These are phyloP conservation scores for Loripinus fragilis DNA, from an alignment of 2,888 invertebrate species.

Conservation along the genomic window DNA sequence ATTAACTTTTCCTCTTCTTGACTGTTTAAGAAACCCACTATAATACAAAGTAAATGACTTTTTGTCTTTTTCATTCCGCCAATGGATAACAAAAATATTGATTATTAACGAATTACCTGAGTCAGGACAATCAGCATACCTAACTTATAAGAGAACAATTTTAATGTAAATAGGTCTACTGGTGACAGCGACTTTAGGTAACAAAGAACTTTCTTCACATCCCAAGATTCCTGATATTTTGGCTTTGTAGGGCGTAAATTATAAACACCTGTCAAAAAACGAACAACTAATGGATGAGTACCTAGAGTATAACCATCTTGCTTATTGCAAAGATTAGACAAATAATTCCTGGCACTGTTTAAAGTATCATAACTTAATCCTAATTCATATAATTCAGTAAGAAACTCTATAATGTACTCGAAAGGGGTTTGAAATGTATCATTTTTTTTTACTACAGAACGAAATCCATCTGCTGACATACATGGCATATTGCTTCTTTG, in stretches of 20 bases:
- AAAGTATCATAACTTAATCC: conserved; percentile 11
- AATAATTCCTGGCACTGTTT: conserved; percentile 23
- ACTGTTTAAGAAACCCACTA: conserved; percentile 6
- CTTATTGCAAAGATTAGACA: conserved; percentile 10
- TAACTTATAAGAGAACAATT: neutral
- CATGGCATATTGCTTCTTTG: conserved; percentile 43
- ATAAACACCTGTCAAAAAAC: conserved; percentile 12
- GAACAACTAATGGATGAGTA: neutral
- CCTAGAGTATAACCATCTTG: neutral
- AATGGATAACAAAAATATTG: neutral
- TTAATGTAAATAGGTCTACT: neutral
- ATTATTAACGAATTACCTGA: conserved; percentile 11
- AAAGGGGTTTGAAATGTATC: conserved; percentile 28
- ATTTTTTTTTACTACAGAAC: neutral
- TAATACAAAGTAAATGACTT: neutral
- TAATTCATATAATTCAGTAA: conserved; percentile 8
- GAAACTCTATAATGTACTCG: conserved; percentile 6
- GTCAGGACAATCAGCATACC: neutral
- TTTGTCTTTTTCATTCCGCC: neutral
- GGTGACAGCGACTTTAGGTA: neutral
- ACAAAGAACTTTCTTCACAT: neutral
- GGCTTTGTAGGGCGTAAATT: neutral
- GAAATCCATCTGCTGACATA: conserved; percentile 9
- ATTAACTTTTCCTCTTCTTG: neutral
- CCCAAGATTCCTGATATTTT: neutral